Percentiles rank a stretch among this genome's conserved stretches.
Evolutionary conservation across 2,888 invertebrate genomes (phyloP).

Genomic region (Zhuqinia jingwanae): DNA sequence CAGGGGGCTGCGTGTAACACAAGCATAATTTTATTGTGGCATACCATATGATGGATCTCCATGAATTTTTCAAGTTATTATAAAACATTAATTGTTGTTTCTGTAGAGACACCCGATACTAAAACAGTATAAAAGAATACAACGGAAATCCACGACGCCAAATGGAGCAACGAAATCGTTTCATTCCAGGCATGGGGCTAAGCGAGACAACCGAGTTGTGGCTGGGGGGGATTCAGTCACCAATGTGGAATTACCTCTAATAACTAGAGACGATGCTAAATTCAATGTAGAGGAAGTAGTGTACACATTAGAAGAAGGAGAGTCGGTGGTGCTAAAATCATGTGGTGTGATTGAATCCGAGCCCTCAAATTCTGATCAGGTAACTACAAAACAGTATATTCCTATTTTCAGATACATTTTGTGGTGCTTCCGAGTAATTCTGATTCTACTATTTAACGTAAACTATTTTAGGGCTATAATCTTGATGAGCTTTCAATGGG

Average conservation of each 20-base stretch:
- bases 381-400: not conserved
- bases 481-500: not conserved
- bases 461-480: not conserved
- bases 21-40: too few species aligned
- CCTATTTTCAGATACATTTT: too few species aligned
- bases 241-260: too few species aligned
- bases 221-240: too few species aligned
- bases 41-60: too few species aligned
- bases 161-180: not conserved
- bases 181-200: too few species aligned
- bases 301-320: slow-evolving; percentile 28
- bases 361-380: not conserved
- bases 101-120: not conserved
- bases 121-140: slow-evolving; percentile 2
- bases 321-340: not conserved
- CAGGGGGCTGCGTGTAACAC: slow-evolving; percentile 26
- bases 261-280: too few species aligned
- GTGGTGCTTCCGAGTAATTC: too few species aligned
- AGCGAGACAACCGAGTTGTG: too few species aligned
- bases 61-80: too few species aligned
- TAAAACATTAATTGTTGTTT: not conserved
- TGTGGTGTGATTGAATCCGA: not conserved
- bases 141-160: not conserved
- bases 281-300: slow-evolving; percentile 27
- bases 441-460: too few species aligned